A percentile compares a stretch with the other conserved stretches of the same genome.
Conservation (phyloP, 2,888 invertebrate species). For the Drosophila kanekoi region DNA sequence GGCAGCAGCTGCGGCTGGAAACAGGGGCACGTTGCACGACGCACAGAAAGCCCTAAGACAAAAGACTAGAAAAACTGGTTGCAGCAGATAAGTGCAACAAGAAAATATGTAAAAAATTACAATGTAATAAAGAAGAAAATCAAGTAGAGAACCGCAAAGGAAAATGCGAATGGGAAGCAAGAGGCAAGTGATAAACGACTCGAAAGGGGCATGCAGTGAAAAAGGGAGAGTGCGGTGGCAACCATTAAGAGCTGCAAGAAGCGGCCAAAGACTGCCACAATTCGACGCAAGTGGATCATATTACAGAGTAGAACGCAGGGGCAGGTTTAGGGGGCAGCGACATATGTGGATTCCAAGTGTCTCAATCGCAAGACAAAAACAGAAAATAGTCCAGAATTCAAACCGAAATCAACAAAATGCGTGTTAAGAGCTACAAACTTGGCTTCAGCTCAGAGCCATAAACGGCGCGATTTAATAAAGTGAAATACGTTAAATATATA, state of each 20-base stretch:
- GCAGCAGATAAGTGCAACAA: constrained; percentile 29
- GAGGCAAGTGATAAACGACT: background rate
- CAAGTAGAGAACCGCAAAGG: constrained; percentile 24
- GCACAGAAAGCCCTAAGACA: constrained; percentile 50
- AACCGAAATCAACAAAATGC: constrained; percentile 18
- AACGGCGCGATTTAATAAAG: constrained; percentile 73
- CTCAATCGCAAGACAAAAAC: constrained; percentile 9
- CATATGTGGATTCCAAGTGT: constrained; percentile 37
- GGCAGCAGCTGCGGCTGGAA: constrained; percentile 30
- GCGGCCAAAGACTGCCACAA: constrained; percentile 43
- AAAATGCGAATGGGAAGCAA: constrained; percentile 9
- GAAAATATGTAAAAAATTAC: constrained; percentile 8
- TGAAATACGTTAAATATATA: constrained; percentile 35
- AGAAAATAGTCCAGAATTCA: constrained; percentile 1
- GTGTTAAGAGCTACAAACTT: constrained; percentile 32
- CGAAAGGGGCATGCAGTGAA: background rate
- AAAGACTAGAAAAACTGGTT: constrained; percentile 77
- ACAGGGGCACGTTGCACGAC: constrained; percentile 57
- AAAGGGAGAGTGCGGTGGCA: background rate
- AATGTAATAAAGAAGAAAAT: constrained; percentile 11
- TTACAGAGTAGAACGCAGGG: constrained; percentile 19
- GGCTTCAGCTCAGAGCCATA: constrained; percentile 59
- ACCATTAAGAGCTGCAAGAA: constrained; percentile 25
- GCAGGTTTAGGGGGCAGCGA: background rate
- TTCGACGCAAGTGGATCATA: constrained; percentile 46